Base-by-base conservation (phyloP, 1,140 invertebrate genomes). In the Hycleus cichorii region DNA sequence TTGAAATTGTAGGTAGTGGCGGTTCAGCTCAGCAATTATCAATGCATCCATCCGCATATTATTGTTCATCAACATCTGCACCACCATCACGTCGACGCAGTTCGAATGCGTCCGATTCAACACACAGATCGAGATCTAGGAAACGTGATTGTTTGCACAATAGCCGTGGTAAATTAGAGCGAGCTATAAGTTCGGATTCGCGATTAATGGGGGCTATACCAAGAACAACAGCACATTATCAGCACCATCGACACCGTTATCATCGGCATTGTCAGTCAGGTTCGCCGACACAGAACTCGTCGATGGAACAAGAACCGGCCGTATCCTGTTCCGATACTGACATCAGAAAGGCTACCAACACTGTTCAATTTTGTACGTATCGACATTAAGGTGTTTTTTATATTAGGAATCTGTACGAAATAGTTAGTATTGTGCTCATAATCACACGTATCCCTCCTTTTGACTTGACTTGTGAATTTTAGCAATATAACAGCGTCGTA, bases 71-170 rank as follows among this genome's bases (percentile, higher is more conserved):
- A 1, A 7, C 7, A 7, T 45, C 9, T 42, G 32, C 7, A 7
- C 4, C 40, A 42, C 10, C 9, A 9, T 11, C 57, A 26, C 59
- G 65, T 40, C 39, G 72, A 42, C 50, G 72, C 7, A 74, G 69
- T 55, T 75, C 74, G 0, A 73, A 75, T 47, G 68, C 73, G 5
- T 75, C 74, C 9, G 74, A 74, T 48, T 71, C 65, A 24, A 66
- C 71, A 24, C 68, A 69, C 25, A 56, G 69, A 26, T 60, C 68
- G 4, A 66, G 72, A 24, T 50, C 64, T 12, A 57, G 67, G 52
- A 60, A 64, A 48, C 53, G 68, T 49, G 67, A 72, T n/a, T 64
- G 63, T 52, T 57, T 55, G 8, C 64, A 65, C 18, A 51, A 57
- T 26, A 49, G 57, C 2, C 62, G 69, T 26, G 70, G 68, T 18